Evolutionary conservation across 2,888 invertebrate species (phyloP).

Genomic region (Calameuta pallipes): DNA sequence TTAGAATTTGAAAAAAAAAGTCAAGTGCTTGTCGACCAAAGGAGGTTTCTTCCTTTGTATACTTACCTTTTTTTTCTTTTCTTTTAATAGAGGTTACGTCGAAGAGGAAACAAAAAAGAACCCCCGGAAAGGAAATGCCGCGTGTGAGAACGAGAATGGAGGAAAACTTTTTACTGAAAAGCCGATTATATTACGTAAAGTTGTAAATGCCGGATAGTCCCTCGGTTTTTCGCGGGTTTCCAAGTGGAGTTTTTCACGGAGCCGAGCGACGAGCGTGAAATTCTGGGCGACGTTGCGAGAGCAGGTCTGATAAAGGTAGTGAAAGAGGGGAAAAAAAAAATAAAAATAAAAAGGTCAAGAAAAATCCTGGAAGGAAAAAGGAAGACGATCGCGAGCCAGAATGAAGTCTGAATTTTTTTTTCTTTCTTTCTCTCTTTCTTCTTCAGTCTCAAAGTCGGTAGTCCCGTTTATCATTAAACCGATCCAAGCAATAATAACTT

Average conservation of each 20-base stretch:
- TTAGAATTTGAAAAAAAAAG: neutral
- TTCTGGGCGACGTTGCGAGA: neutral
- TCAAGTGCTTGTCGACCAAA: neutral
- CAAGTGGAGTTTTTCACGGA: neutral
- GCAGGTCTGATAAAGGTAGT: neutral
- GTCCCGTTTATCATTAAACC: neutral
- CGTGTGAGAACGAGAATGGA: neutral
- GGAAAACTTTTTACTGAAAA: neutral
- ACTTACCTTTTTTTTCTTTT: neutral
- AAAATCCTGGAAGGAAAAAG: neutral
- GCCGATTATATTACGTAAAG: neutral
- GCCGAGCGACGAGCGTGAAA: neutral
- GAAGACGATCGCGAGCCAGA: neutral
- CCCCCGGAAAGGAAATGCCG: neutral
- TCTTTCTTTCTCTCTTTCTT: neutral
- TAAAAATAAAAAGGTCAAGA: neutral
- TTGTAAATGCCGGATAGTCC: neutral
- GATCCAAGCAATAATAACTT: neutral
- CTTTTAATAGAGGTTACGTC: neutral
- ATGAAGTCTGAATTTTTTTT: neutral
- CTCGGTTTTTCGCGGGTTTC: neutral
- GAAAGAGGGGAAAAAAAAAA: neutral
- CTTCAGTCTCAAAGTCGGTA: neutral
- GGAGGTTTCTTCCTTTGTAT: neutral
- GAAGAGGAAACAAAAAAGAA: neutral